Percentiles rank a stretch among this genome's conserved stretches.
These are phyloP conservation scores for Drosophila infuscata DNA, from an alignment of 2,888 invertebrate genomes.

Conservation along the genomic window DNA sequence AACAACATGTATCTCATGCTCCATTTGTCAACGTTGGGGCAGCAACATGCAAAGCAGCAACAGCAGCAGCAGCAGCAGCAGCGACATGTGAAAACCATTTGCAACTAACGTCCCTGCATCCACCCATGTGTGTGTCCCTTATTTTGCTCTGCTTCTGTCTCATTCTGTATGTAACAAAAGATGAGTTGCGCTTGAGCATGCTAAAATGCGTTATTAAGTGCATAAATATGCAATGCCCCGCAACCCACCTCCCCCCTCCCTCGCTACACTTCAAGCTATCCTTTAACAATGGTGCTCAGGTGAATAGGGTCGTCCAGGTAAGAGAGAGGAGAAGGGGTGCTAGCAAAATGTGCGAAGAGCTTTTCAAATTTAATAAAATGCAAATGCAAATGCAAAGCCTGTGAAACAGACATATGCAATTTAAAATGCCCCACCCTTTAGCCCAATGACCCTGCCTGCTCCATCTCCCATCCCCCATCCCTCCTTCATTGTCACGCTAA, in stretches of 20 bases:
- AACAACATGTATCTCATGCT: constrained; percentile 62
- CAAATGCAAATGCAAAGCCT: constrained; percentile 76
- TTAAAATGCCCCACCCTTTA: constrained; percentile 23
- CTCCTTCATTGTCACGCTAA: constrained; percentile 57
- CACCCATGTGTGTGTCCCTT: constrained; percentile 3
- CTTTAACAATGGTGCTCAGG: constrained; percentile 67
- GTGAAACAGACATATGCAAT: constrained; percentile 62
- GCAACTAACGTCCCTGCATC: constrained; percentile 17
- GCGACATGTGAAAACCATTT: constrained; percentile 51
- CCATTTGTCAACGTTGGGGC: constrained; percentile 65
- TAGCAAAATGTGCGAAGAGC: constrained; percentile 57
- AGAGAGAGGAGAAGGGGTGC: constrained; percentile 5
- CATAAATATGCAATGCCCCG: constrained; percentile 76
- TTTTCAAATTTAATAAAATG: constrained; percentile 80
- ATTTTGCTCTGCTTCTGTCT: neutral
- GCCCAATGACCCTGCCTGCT: constrained; percentile 14
- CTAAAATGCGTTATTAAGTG: constrained; percentile 82
- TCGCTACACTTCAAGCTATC: neutral
- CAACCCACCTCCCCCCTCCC: too few relatives aligned
- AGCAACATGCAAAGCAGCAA: neutral
- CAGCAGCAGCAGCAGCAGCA: constrained; percentile 10
- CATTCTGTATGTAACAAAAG: constrained; percentile 68
- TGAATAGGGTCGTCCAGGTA: constrained; percentile 45
- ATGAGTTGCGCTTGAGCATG: constrained; percentile 79
- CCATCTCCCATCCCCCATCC: neutral